Percentiles rank a stretch among this genome's conserved stretches.
These are phyloP conservation scores for Cactoblastis cactorum DNA, from an alignment of 2,888 invertebrate genomes.

Conservation along the genomic window DNA sequence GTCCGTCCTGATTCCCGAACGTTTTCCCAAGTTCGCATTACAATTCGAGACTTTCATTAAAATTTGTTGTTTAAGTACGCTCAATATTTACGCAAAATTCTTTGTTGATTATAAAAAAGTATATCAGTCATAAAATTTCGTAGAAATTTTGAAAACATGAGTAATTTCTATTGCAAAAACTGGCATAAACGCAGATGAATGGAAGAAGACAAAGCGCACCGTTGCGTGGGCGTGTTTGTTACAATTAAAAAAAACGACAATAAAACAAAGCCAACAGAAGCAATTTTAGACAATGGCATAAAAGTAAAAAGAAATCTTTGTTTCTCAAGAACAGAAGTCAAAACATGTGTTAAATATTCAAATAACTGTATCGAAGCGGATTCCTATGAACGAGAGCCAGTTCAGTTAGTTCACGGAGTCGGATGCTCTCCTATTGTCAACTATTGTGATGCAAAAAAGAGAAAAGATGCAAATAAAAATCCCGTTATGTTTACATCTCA, in stretches of 20 bases:
- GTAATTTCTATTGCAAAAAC: not conserved
- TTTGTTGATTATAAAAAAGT: no score
- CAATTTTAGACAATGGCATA: constrained; percentile 23
- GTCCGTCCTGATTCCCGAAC: constrained; percentile 9
- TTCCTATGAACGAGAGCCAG: constrained; percentile 32
- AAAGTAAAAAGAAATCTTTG: constrained; percentile 36
- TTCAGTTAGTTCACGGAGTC: constrained; percentile 26
- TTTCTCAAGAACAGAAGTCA: constrained; percentile 46
- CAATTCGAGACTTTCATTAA: not conserved
- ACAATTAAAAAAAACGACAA: constrained; percentile 1
- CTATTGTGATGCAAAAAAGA: constrained; percentile 58
- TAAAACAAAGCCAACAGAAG: constrained; percentile 22
- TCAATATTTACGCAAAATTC: not conserved
- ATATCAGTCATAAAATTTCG: not conserved
- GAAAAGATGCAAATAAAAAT: constrained; percentile 56
- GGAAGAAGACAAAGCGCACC: not conserved
- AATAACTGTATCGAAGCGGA: constrained; percentile 32
- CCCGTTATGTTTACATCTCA: constrained; percentile 69
- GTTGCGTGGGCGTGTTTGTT: not conserved
- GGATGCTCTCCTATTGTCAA: constrained; percentile 41
- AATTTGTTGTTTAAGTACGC: not conserved
- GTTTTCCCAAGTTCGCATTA: constrained; percentile 12
- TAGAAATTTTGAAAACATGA: not conserved
- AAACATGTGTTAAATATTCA: constrained; percentile 48
- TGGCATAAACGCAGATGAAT: not conserved